Evolutionary conservation across 2,113 vertebrate genomes (phyloP), one percentile per base, ranked within the genome.

Genomic region (Rhabdornis inornatus): DNA sequence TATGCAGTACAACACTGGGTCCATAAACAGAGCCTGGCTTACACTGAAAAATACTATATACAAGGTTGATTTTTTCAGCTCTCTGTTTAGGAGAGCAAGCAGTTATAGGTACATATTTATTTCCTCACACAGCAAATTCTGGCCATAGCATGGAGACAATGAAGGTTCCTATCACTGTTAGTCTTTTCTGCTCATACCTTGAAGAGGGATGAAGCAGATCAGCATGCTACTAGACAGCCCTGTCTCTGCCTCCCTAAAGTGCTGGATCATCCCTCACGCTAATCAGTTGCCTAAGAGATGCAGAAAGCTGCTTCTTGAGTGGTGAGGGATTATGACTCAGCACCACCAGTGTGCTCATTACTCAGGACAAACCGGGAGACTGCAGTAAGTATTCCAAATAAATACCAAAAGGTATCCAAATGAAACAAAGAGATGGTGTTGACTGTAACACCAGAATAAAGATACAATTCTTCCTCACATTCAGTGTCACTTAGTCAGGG

Each of bases 381-480:
- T 78, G 86, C 59, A 35, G 28, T 56, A 77, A 70, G 77, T 78
- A 57, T 49, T 81, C 72, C 66, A 72, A 78, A 89, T 79, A 94
- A 94, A 96, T 94, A 91, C 64, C 70, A 89, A 77, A 91, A 96
- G 87, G 84, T 89, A 87, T 85, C 83, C 92, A 87, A 74, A 68
- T 61, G 84, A 86, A 89, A 77, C 80, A 77, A 87, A 83, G 50
- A 52, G 66, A 81, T 2, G 0, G 55, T 30, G 39, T 93, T 61
- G 94, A 86, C 88, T 75, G 52, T 65, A 92, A 72, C 68, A 75
- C 90, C 96, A 97, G 94, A 97, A 95, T 78, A 76, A 89, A 95
- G 96, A 97, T 89, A 95, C 92, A 94, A 97, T 95, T 97, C 96
- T 94, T 97, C 64, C 11, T 98, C 97, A 96, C 97, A 97, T 96